Percentiles rank a stretch among this genome's conserved stretches.
Evolutionary conservation across 2,888 invertebrate genomes (phyloP).

Genomic region (Dermolepida albohirtum): DNA sequence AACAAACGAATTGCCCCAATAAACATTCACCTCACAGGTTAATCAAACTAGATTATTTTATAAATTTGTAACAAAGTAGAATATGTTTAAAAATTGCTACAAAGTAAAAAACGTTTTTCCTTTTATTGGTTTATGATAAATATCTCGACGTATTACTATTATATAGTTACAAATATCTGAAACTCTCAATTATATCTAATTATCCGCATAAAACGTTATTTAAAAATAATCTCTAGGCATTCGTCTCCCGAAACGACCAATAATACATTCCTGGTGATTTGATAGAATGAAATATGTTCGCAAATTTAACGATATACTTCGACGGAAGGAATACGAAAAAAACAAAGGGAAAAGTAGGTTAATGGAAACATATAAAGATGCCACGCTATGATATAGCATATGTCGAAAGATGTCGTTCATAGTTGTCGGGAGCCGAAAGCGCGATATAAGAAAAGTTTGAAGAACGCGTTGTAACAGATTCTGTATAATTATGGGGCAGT

Average conservation of each 20-base stretch:
- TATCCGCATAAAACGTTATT: no score
- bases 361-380: conserved; percentile 40
- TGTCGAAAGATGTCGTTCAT: conserved; percentile 35
- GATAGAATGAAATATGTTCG: conserved; percentile 20
- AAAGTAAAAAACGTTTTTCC: no score
- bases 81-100: no score
- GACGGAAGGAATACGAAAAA: conserved; percentile 11
- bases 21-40: no score
- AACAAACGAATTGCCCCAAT: no score
- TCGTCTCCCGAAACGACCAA: neutral
- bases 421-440: conserved; percentile 13
- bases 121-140: no score
- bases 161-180: no score
- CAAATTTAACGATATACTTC: conserved; percentile 28
- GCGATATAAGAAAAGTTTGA: conserved; percentile 40
- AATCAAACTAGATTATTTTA: no score
- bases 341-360: conserved; percentile 35
- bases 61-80: no score
- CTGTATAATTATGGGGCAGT: conserved; percentile 34
- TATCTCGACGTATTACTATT: no score
- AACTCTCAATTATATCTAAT: no score
- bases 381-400: conserved; percentile 41
- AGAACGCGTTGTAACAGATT: conserved; percentile 20
- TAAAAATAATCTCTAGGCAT: no score
- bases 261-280: conserved; percentile 26